Percentiles rank a stretch among this genome's conserved stretches.
These are phyloP conservation scores for Drosophila hawaiiensis DNA, from an alignment of 2,888 invertebrate genomes.

Conservation along the genomic window DNA sequence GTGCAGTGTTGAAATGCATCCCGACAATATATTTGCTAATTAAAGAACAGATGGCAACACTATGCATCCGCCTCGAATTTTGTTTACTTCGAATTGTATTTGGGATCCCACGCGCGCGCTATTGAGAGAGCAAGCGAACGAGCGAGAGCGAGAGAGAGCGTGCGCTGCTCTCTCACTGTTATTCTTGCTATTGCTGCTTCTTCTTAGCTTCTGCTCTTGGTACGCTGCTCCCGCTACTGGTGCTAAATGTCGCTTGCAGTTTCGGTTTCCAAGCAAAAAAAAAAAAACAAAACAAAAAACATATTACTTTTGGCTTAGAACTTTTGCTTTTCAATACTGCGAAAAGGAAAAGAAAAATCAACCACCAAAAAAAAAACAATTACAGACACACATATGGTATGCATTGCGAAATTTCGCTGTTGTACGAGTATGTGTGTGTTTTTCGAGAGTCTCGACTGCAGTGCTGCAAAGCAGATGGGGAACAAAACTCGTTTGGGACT, in stretches of 20 bases:
- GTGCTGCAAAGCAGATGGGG: conserved; percentile 34
- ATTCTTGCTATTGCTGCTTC: conserved; percentile 12
- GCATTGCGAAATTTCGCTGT: conserved; percentile 52
- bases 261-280: conserved; percentile 52
- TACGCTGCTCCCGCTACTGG: conserved; percentile 16
- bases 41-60: conserved; percentile 38
- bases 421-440: conserved; percentile 12
- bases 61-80: conserved; percentile 37
- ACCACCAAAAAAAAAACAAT: conserved; percentile 59
- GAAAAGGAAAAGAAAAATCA: conserved; percentile 48
- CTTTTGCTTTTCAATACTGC: conserved; percentile 69
- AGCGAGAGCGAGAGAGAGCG: conserved; percentile 25
- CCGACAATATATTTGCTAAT: neutral
- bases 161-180: conserved; percentile 38
- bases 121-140: conserved; percentile 24
- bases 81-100: conserved; percentile 58
- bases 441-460: conserved; percentile 25
- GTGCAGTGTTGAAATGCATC: neutral
- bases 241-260: conserved; percentile 50
- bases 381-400: conserved; percentile 29
- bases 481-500: conserved; percentile 67
- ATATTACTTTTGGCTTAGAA: conserved; percentile 61
- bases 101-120: conserved; percentile 32
- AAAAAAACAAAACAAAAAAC: conserved; percentile 53
- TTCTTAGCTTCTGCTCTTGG: conserved; percentile 1